A percentile compares a stretch with the other conserved stretches of the same genome.
These are phyloP conservation scores for Apotomis turbidana DNA, from an alignment of 2,888 invertebrate genomes.

Conservation along the genomic window DNA sequence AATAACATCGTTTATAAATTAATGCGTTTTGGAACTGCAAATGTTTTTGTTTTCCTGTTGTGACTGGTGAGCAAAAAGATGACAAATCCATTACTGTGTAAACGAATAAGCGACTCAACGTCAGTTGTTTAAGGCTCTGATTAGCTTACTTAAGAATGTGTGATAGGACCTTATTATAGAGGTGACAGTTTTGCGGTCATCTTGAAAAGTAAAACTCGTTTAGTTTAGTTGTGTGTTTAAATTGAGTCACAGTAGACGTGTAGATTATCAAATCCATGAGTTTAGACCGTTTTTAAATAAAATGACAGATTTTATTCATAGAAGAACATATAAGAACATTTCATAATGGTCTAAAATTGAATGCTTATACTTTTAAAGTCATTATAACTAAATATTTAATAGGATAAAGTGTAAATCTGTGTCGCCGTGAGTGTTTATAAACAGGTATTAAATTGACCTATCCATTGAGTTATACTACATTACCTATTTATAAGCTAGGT, in stretches of 20 bases:
- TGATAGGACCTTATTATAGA: not conserved
- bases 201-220: slow-evolving; percentile 19
- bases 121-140: not conserved
- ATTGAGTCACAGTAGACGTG: slow-evolving; percentile 7
- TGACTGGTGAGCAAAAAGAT: not conserved
- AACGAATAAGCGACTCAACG: not conserved
- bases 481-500: too few species aligned
- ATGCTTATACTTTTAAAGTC: too few species aligned
- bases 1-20: not conserved
- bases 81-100: not conserved
- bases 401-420: slow-evolving; percentile 1
- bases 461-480: too few species aligned
- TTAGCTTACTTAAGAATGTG: not conserved
- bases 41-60: not conserved
- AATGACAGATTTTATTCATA: not conserved
- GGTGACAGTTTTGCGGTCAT: slow-evolving; percentile 1
- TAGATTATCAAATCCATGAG: not conserved
- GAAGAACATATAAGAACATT: too few species aligned
- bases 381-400: too few species aligned
- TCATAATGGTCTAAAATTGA: too few species aligned
- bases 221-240: slow-evolving; percentile 20
- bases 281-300: not conserved
- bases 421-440: slow-evolving; percentile 6
- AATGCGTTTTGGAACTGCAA: slow-evolving; percentile 10
- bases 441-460: slow-evolving; percentile 6